Conservation (phyloP, 2,113 vertebrate genomes). For the Tympanuchus pallidicinctus region DNA sequence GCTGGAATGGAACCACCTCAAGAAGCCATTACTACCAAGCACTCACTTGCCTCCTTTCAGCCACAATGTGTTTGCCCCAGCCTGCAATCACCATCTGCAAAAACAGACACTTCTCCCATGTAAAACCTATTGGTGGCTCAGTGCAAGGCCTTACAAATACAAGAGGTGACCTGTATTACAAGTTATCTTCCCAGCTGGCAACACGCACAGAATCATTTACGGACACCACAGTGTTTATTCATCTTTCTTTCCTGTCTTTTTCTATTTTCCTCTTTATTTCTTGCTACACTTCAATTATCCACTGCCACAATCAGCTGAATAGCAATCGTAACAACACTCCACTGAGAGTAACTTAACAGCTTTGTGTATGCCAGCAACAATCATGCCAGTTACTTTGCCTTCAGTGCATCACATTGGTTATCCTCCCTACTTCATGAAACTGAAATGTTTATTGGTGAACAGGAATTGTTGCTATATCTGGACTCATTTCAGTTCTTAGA, state of each 20-base stretch:
- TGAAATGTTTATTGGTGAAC: not conserved
- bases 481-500: not conserved
- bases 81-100: not conserved
- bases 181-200: not conserved
- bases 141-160: not conserved
- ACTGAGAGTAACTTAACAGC: not conserved
- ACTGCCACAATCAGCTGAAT: not conserved
- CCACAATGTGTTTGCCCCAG: not conserved
- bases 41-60: not conserved
- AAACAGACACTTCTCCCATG: not conserved
- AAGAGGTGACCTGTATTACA: not conserved
- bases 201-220: not conserved
- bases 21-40: not conserved
- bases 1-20: not conserved
- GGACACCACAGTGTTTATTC: not conserved
- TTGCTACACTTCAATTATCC: not conserved
- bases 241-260: not conserved
- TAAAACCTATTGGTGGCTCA: not conserved
- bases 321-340: not conserved
- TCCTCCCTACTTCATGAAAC: not conserved
- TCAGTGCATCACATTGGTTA: not conserved
- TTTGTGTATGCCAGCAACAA: not conserved
- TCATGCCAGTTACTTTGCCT: not conserved
- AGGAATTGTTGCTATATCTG: not conserved
- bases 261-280: not conserved